Conservation (phyloP, 1,140 invertebrate species). For the Cotesia typhae region DNA sequence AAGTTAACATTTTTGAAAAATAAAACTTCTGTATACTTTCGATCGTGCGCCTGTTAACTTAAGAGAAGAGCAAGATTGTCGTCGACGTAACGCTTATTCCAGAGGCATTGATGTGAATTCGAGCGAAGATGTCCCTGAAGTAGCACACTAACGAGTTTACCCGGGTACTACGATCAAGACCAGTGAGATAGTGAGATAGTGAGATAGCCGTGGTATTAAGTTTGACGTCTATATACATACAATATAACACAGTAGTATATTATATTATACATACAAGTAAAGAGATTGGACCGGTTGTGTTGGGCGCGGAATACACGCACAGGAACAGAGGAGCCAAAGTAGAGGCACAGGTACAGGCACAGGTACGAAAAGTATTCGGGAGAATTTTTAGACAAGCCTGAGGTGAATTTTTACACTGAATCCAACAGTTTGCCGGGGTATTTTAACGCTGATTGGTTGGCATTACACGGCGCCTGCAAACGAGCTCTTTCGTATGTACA, state of each 20-base stretch:
- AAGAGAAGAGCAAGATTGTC: too few species aligned
- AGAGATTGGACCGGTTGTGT: conserved; percentile 1
- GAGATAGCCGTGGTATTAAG: not conserved
- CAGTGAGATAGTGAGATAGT: not conserved
- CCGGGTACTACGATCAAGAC: not conserved
- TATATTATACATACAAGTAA: not conserved
- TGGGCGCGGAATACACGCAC: not conserved
- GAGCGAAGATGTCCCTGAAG: conserved; percentile 23
- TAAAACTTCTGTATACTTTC: too few species aligned
- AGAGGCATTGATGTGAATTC: conserved; percentile 23
- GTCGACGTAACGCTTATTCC: not conserved
- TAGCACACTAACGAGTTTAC: conserved; percentile 26
- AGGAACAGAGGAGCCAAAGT: not conserved
- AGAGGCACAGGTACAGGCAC: too few species aligned
- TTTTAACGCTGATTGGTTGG: conserved; percentile 9
- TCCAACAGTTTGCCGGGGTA: conserved; percentile 1
- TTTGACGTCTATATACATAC: not conserved
- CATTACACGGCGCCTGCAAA: conserved; percentile 11
- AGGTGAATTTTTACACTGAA: not conserved
- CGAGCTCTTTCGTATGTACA: conserved; percentile 2
- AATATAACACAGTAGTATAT: not conserved
- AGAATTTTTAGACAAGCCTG: not conserved
- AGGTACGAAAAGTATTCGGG: too few species aligned
- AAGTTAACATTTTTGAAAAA: too few species aligned
- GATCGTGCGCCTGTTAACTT: too few species aligned